Evolutionary conservation across 2,113 vertebrate species (phyloP).

Genomic region (Typhlomys cinereus): DNA sequence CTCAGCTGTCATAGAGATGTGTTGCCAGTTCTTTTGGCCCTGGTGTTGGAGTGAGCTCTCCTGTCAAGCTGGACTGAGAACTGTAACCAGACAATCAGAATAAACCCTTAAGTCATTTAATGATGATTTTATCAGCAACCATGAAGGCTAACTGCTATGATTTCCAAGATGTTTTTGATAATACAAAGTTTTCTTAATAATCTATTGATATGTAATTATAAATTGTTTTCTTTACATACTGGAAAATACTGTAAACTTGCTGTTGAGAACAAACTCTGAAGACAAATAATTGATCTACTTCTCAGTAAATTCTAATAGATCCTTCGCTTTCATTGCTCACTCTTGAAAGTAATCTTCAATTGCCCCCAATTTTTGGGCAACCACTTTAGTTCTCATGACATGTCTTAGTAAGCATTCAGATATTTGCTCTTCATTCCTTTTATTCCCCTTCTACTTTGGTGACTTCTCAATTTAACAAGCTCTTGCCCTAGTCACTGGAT

Average conservation of each 20-base stretch:
- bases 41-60: too few relatives aligned
- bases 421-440: neutral
- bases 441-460: neutral
- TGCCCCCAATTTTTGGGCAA: neutral
- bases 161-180: neutral
- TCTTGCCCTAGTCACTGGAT: conserved; percentile 48
- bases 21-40: too few relatives aligned
- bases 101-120: too few relatives aligned
- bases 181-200: neutral
- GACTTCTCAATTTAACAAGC: conserved; percentile 21
- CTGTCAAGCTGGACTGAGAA: too few relatives aligned
- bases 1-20: too few relatives aligned
- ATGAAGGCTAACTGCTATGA: too few relatives aligned
- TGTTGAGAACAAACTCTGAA: neutral
- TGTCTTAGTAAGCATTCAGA: neutral
- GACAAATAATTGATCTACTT: neutral
- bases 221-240: neutral
- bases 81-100: too few relatives aligned
- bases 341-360: neutral
- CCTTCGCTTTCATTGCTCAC: neutral
- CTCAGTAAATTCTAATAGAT: neutral
- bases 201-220: conserved; percentile 22
- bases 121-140: too few relatives aligned
- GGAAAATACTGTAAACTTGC: neutral
- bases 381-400: neutral